Evolutionary conservation across 1,140 invertebrate species (phyloP), one percentile per base, ranked within the genome.

Genomic region (Drosophila pandora): DNA sequence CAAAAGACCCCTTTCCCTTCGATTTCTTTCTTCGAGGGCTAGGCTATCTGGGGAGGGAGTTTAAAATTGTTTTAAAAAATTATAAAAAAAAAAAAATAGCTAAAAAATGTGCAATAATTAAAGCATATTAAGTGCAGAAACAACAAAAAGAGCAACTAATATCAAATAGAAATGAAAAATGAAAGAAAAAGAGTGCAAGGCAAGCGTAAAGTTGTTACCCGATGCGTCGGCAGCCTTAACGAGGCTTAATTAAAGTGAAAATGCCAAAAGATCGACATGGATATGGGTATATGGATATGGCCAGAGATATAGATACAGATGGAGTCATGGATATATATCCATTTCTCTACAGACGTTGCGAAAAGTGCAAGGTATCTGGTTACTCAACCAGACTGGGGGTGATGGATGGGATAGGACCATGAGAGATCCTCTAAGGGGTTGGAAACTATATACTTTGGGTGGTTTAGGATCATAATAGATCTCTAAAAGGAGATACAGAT

Each of bases 21-120:
- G 61, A 67, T 75, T 75, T 75, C 72, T 75, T 68, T 37, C 8
- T 32, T 2, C 49, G 52, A 69, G 65, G 64, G 61, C 25, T 9
- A 6, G 25, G 25, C 9, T 32, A 9, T 32, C 32, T 10, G 32
- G 37, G 30, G 47, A n/a, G 30, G 21, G 41, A 53, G 62, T 45
- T 37, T 10, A 65, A 67, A 47, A 17, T 17, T 17, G 17, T 64
- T 43, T 34, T 63, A 41, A 9, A 8, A 1, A 32, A 9, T 8
- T 8, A 9, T 3, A 10, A 37, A 37, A 10, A 12, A 37, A 37
- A 12, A 34, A 53, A 54, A 68, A 22, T 43, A 43, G 17, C 41
- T 23, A 37, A 73, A 73, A 72, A 74, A 74, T 54, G 71, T 76
- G 72, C 71, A 75, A 75, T 76, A 76, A 76, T 76, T 76, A 68